These are phyloP conservation scores for Tenthredo distinguenda DNA, from an alignment of 2,888 invertebrate species.

Conservation along the genomic window DNA sequence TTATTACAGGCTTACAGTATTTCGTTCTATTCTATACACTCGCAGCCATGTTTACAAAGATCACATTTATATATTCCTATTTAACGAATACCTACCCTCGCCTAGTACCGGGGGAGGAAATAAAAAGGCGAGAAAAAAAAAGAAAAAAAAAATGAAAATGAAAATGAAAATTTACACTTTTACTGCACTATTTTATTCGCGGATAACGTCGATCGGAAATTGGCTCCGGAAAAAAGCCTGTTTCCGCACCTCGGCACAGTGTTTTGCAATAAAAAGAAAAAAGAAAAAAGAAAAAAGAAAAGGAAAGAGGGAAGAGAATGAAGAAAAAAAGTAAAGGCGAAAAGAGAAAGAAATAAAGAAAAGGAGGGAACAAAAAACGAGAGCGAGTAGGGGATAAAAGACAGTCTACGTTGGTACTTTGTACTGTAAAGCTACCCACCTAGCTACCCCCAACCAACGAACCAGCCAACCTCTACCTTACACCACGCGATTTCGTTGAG, in stretches of 20 bases:
- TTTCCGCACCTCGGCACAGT: neutral
- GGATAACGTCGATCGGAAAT: conserved; percentile 22
- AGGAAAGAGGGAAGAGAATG: neutral
- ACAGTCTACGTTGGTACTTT: conserved; percentile 15
- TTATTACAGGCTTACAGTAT: conserved; percentile 66
- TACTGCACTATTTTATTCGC: neutral
- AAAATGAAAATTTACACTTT: neutral
- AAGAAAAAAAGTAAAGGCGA: neutral
- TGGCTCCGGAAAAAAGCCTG: conserved; percentile 6
- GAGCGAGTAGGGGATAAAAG: neutral
- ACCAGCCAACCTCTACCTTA: neutral
- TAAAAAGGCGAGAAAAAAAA: neutral
- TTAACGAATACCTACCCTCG: neutral
- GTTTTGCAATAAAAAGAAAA: neutral
- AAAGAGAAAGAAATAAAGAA: neutral
- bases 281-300: neutral
- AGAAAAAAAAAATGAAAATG: neutral
- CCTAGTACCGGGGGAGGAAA: neutral
- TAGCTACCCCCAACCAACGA: neutral
- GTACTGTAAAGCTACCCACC: neutral
- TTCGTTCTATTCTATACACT: neutral
- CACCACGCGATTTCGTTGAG: conserved; percentile 30
- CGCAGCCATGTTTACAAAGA: neutral
- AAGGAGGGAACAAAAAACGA: neutral
- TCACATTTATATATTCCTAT: neutral